Evolutionary conservation across 2,888 invertebrate genomes (phyloP).

Genomic region (Maniola hyperantus): DNA sequence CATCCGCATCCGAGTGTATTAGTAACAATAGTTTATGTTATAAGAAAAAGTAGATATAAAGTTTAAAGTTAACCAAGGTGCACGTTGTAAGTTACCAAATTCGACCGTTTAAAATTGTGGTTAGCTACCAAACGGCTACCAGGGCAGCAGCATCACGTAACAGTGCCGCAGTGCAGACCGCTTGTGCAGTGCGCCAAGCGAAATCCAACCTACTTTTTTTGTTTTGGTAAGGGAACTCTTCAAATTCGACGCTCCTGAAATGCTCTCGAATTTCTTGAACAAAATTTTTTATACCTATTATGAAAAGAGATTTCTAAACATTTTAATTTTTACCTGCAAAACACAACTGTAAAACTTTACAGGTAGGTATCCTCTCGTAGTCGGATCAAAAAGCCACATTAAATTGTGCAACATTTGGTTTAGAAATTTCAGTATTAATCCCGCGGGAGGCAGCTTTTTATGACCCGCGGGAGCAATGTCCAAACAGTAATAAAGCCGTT

Average conservation of each 20-base stretch:
- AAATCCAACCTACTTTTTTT: constrained; percentile 37
- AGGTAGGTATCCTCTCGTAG: too few relatives aligned
- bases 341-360: too few relatives aligned
- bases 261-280: constrained; percentile 26
- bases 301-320: neutral
- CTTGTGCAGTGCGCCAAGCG: constrained; percentile 41
- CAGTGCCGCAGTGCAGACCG: constrained; percentile 70
- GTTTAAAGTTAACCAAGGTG: too few relatives aligned
- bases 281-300: neutral
- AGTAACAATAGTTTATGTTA: too few relatives aligned
- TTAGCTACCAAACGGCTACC: constrained; percentile 32
- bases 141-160: constrained; percentile 67
- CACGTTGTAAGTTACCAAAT: neutral
- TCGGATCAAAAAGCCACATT: neutral
- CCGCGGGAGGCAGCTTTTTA: constrained; percentile 9
- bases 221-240: constrained; percentile 35
- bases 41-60: neutral
- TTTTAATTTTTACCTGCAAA: neutral
- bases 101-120: constrained; percentile 11
- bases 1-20: too few relatives aligned
- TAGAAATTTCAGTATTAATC: constrained; percentile 25
- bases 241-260: constrained; percentile 29
- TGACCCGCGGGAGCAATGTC: constrained; percentile 36
- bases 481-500: constrained; percentile 41
- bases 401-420: constrained; percentile 24